Evolutionary conservation across 1,140 invertebrate species (phyloP).

Genomic region (Panagrolaimus sp.): DNA sequence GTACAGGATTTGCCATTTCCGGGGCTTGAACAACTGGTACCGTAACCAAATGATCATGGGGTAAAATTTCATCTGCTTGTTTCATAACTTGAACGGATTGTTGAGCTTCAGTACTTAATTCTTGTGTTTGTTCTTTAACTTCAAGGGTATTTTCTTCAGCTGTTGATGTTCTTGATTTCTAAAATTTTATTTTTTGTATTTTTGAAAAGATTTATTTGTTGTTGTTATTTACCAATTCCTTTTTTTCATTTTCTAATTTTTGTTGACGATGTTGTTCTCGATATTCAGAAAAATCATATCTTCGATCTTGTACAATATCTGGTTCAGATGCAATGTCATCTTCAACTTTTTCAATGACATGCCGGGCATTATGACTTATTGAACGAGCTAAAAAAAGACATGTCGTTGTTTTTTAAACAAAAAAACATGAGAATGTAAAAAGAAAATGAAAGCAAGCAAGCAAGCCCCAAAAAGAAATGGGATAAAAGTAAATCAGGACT

Average conservation of each 20-base stretch:
- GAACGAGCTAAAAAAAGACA: background rate
- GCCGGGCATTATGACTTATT: background rate
- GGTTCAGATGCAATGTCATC: background rate
- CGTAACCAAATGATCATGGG: background rate
- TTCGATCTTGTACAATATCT: conserved; percentile 6
- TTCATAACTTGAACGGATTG: background rate
- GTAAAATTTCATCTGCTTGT: background rate
- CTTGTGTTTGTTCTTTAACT: background rate
- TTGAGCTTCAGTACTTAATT: background rate
- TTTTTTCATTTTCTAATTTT: too few relatives aligned
- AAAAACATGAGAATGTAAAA: too few relatives aligned
- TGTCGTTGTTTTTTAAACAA: background rate
- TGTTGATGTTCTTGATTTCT: conserved; percentile 12
- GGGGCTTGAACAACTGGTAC: background rate
- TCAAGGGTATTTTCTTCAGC: background rate
- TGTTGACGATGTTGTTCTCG: too few relatives aligned
- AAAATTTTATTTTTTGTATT: background rate
- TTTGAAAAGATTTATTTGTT: background rate
- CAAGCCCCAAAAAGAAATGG: too few relatives aligned
- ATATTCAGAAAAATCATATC: background rate
- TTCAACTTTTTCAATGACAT: background rate
- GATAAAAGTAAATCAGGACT: background rate
- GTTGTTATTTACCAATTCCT: too few relatives aligned
- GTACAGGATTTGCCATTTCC: background rate
- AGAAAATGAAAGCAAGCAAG: too few relatives aligned